These are phyloP conservation scores for Octopus sinensis DNA, from an alignment of 1,140 invertebrate species.

Conservation along the genomic window DNA sequence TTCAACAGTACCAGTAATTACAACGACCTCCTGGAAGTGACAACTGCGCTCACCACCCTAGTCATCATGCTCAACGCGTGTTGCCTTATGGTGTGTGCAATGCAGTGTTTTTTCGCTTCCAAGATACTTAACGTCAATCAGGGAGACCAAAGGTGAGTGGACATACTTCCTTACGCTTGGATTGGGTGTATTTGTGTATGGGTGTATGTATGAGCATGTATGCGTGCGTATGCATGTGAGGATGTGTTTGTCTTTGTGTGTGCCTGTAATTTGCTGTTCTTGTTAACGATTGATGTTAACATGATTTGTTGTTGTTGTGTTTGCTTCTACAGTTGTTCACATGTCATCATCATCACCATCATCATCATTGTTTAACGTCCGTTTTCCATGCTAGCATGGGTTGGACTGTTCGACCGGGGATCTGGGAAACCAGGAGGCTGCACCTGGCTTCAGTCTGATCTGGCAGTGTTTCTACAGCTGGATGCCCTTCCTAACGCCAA, in stretches of 20 bases:
- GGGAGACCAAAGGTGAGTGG: conserved; percentile 61
- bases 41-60: conserved; percentile 79
- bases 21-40: conserved; percentile 84
- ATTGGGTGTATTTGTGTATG: background rate
- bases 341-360: too few relatives aligned
- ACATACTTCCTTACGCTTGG: background rate
- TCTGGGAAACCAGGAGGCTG: too few relatives aligned
- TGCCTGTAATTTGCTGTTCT: too few relatives aligned
- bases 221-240: background rate
- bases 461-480: too few relatives aligned
- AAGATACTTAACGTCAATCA: conserved; percentile 79
- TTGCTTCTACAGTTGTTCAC: too few relatives aligned
- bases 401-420: too few relatives aligned
- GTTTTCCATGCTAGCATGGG: too few relatives aligned
- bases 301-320: too few relatives aligned
- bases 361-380: too few relatives aligned
- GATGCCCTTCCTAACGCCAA: too few relatives aligned
- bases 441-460: too few relatives aligned
- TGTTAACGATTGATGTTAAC: too few relatives aligned
- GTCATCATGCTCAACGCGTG: conserved; percentile 83
- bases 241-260: background rate
- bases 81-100: conserved; percentile 86
- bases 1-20: conserved; percentile 56
- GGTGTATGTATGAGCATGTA: background rate
- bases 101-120: conserved; percentile 88